Evolutionary conservation across 1,140 invertebrate species (phyloP).

Genomic region (Xylocopa sonorina): DNA sequence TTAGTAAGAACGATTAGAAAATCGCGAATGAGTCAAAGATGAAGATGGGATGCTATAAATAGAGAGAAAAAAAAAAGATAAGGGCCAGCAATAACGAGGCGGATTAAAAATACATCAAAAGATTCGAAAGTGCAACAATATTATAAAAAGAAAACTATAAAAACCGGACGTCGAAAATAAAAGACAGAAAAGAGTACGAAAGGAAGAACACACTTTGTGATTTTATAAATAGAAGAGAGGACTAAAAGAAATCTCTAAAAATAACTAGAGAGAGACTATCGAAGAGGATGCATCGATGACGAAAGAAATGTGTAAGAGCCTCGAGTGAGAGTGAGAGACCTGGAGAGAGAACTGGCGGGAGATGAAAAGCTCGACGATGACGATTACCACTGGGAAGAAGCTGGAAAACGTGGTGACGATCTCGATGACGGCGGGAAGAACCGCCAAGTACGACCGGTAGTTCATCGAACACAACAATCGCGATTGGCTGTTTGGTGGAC

Average conservation of each 20-base stretch:
- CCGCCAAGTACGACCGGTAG: not conserved
- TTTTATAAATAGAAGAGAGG: too few relatives aligned
- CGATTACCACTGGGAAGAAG: not conserved
- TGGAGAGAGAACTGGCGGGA: not conserved
- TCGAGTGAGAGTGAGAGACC: too few relatives aligned
- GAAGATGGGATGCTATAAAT: not conserved
- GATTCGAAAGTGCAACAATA: too few relatives aligned
- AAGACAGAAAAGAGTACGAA: too few relatives aligned
- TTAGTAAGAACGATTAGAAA: not conserved
- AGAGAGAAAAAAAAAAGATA: too few relatives aligned
- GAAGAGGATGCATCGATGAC: not conserved
- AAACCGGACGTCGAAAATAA: too few relatives aligned
- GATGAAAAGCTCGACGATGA: slow-evolving; percentile 8
- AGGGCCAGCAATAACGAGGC: too few relatives aligned
- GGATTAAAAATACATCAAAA: too few relatives aligned
- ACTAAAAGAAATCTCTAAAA: not conserved
- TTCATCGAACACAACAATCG: slow-evolving; percentile 22
- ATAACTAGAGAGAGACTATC: not conserved
- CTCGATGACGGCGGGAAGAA: slow-evolving; percentile 8
- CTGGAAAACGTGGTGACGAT: too few relatives aligned
- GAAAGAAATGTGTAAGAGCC: not conserved
- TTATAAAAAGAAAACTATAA: too few relatives aligned
- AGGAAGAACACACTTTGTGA: too few relatives aligned
- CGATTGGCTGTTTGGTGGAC: slow-evolving; percentile 52
- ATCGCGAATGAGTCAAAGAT: not conserved